Percentiles rank a stretch among this genome's conserved stretches.
phyloP scores from a whole-genome alignment of 1,140 invertebrate species.

The Cydia strobilella region DNA sequence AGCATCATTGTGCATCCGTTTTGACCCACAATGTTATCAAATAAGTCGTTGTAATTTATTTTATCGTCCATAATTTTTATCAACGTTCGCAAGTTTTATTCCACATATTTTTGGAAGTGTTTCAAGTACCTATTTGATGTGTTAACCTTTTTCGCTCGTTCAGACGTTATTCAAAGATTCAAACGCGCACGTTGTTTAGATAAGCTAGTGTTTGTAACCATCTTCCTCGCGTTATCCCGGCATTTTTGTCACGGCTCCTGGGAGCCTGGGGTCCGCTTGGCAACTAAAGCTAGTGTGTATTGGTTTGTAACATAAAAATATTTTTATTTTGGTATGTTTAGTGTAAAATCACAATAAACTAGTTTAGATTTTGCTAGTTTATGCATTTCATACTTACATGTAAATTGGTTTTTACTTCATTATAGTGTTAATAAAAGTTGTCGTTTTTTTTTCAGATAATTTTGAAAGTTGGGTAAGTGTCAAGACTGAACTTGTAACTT shows the following conservation, averaged over 20 bases:
- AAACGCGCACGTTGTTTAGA: not conserved
- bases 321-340: no score
- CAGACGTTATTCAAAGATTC: not conserved
- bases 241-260: no score
- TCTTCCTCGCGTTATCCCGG: no score
- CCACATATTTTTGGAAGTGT: not conserved
- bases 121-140: not conserved
- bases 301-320: no score
- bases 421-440: not conserved
- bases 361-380: no score
- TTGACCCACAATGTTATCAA: not conserved
- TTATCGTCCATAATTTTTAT: not conserved
- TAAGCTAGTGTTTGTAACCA: no score
- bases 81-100: not conserved
- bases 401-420: not conserved
- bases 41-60: not conserved
- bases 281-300: no score
- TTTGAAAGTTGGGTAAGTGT: constrained; percentile 18
- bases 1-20: not conserved
- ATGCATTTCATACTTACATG: not conserved
- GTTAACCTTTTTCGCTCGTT: not conserved
- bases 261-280: no score
- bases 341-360: no score
- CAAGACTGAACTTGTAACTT: not conserved
- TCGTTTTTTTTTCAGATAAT: constrained; percentile 4